Percentiles rank a stretch among this genome's conserved stretches.
phyloP scores from a whole-genome alignment of 2,888 invertebrate species.

The Hymenopus coronatus region DNA sequence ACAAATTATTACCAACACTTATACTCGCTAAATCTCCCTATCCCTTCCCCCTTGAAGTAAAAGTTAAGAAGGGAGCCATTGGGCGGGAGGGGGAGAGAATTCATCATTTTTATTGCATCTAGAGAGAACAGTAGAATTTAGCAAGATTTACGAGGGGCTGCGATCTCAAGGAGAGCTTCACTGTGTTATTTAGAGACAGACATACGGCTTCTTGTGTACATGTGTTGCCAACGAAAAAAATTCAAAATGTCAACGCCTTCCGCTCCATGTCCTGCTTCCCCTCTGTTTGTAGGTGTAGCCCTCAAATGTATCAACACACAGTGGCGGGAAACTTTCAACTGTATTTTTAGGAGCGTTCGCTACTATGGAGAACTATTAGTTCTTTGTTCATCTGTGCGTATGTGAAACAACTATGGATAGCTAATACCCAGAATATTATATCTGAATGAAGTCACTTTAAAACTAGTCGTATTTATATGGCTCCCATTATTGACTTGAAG shows the following conservation, averaged over 20 bases:
- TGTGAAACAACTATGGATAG: too few species aligned
- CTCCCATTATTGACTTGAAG: too few species aligned
- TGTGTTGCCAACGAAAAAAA: neutral
- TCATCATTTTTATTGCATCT: constrained; percentile 7
- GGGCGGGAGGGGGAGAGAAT: neutral
- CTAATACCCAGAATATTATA: too few species aligned
- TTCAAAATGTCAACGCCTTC: constrained; percentile 10
- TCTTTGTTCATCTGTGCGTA: too few species aligned
- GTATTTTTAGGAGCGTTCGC: too few species aligned
- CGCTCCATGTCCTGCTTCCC: neutral
- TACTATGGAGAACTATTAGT: too few species aligned
- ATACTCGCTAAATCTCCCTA: neutral
- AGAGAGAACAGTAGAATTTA: neutral
- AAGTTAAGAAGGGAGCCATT: neutral
- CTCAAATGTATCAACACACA: neutral
- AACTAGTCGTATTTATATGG: too few species aligned
- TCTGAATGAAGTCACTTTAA: too few species aligned
- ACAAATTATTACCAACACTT: neutral
- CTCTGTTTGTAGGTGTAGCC: neutral
- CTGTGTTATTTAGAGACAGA: neutral
- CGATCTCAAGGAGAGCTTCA: neutral
- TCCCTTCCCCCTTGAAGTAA: neutral
- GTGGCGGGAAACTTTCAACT: neutral
- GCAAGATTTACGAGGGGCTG: neutral
- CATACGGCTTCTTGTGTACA: neutral